These are phyloP conservation scores for Salmo trutta DNA, from an alignment of 2,797 vertebrate genomes.

Conservation along the genomic window DNA sequence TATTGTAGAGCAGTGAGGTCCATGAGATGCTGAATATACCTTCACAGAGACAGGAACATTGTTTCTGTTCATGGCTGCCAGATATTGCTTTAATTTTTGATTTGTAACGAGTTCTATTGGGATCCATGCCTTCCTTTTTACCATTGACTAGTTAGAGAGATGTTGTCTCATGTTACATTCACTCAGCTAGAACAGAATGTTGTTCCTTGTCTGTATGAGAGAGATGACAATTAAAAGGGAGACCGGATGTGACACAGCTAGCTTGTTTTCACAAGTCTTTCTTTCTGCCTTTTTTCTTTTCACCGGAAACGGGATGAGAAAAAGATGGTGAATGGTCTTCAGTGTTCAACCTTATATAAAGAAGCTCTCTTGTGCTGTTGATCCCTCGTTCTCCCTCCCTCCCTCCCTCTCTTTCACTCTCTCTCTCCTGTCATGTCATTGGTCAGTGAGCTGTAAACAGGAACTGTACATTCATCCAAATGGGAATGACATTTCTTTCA, in stretches of 20 bases:
- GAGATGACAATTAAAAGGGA: conserved; percentile 38
- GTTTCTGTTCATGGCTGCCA: conserved; percentile 33
- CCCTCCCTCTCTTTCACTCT: conserved; percentile 29
- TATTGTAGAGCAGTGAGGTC: conserved; percentile 25
- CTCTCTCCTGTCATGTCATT: conserved; percentile 52
- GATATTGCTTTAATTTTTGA: conserved; percentile 59
- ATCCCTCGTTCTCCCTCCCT: conserved; percentile 13
- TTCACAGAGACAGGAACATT: conserved; percentile 5
- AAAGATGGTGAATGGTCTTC: conserved; percentile 68
- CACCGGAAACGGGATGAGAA: conserved; percentile 60
- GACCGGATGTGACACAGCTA: conserved; percentile 12
- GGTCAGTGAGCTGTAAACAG: conserved; percentile 65
- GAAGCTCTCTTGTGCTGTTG: conserved; percentile 33
- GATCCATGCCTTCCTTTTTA: conserved; percentile 45
- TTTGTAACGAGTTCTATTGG: conserved; percentile 39
- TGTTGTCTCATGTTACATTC: conserved; percentile 19
- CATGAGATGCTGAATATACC: conserved; percentile 34
- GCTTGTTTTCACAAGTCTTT: conserved; percentile 45
- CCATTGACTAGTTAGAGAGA: conserved; percentile 32
- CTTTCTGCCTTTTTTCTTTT: conserved; percentile 28
- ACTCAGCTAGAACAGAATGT: conserved; percentile 33
- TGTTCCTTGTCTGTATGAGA: conserved; percentile 19
- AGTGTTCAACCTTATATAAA: conserved; percentile 71
- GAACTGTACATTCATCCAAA: conserved; percentile 61
- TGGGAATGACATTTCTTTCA: conserved; percentile 64